Conservation (phyloP, 1,140 invertebrate species). For the Onthophagus taurus region DNA sequence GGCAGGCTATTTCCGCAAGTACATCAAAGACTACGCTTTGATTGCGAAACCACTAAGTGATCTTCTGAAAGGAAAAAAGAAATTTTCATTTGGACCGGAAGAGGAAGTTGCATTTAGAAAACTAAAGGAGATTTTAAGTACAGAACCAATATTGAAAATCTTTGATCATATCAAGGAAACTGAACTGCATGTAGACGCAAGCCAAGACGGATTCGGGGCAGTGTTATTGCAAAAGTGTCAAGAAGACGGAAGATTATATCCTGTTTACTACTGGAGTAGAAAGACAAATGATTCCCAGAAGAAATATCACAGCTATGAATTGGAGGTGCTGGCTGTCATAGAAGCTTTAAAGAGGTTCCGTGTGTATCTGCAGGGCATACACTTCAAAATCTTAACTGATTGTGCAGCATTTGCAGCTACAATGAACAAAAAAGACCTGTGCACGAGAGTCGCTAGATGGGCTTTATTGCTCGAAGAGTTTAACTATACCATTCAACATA, state of each 20-base stretch:
- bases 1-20: slow-evolving; percentile 2
- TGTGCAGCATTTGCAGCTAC: slow-evolving; percentile 12
- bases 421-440: slow-evolving; percentile 30
- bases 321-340: slow-evolving; percentile 7
- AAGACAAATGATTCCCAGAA: slow-evolving; percentile 24
- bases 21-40: slow-evolving; percentile 6
- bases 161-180: slow-evolving; percentile 22
- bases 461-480: slow-evolving; percentile 19
- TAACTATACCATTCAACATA: slow-evolving; percentile 21
- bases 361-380: slow-evolving; percentile 8
- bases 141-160: slow-evolving; percentile 18
- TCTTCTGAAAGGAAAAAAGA: neutral
- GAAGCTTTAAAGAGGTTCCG: slow-evolving; percentile 9
- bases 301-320: slow-evolving; percentile 10
- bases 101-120: neutral
- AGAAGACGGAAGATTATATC: neutral
- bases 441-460: slow-evolving; percentile 31
- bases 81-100: slow-evolving; percentile 1
- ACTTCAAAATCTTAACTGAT: slow-evolving; percentile 13
- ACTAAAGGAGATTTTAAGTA: slow-evolving; percentile 16
- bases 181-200: slow-evolving; percentile 30
- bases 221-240: slow-evolving; percentile 22
- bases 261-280: slow-evolving; percentile 36
- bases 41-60: slow-evolving; percentile 9
- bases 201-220: slow-evolving; percentile 25